Evolutionary conservation across 2,113 vertebrate genomes (phyloP).

Genomic region (Halichoerus grypus): DNA sequence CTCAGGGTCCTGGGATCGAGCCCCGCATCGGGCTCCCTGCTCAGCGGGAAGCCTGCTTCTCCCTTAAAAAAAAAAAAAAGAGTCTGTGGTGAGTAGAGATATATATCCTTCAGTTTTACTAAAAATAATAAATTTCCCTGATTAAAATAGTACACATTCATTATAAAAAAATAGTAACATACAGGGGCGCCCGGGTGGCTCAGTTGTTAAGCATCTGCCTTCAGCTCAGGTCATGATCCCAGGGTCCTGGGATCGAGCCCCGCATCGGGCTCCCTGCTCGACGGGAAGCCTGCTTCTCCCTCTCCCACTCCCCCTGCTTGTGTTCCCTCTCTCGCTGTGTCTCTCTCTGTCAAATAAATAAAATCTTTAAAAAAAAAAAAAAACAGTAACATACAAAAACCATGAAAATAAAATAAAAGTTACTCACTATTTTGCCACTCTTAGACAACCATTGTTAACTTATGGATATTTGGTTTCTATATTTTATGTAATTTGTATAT

Average conservation of each 20-base stretch:
- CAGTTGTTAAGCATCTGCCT: no score
- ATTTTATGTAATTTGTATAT: not conserved
- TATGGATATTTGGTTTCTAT: not conserved
- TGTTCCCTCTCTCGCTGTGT: no score
- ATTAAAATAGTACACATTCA: not conserved
- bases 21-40: no score
- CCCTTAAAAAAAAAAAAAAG: not conserved
- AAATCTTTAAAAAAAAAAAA: not conserved
- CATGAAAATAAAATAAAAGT: not conserved
- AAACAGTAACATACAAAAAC: not conserved
- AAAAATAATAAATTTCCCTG: slow-evolving; percentile 33
- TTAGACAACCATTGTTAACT: not conserved
- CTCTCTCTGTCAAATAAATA: not conserved
- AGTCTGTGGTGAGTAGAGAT: not conserved
- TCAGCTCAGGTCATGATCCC: no score
- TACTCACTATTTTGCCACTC: not conserved
- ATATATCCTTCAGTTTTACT: slow-evolving; percentile 19
- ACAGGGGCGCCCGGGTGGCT: not conserved
- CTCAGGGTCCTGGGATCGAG: no score
- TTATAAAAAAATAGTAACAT: slow-evolving; percentile 39
- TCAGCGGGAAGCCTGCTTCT: no score
- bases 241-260: no score
- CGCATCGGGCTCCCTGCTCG: no score
- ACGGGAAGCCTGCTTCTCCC: no score
- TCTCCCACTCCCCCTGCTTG: no score